Evolutionary conservation across 30 jellyfish, hydroid and myxozoan genomes (phyloP).

Genomic region (Aurelia aurita complex sp. Pacific): DNA sequence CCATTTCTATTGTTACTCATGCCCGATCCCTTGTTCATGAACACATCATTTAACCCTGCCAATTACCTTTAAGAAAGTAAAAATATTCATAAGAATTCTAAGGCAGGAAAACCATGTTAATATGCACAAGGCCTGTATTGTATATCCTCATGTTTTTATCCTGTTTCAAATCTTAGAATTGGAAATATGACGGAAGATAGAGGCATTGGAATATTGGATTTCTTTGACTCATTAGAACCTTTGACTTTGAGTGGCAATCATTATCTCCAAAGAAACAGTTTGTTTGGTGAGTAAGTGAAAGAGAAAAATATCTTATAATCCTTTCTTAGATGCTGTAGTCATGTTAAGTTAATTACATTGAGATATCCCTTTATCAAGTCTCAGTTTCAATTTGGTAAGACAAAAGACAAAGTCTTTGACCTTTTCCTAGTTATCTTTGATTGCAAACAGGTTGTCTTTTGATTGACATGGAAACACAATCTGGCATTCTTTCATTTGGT

Average conservation of each 20-base stretch:
- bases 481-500: too few species aligned
- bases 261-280: conserved; percentile 38
- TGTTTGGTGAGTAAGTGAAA: conserved; percentile 32
- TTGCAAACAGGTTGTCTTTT: neutral
- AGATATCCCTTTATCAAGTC: too few species aligned
- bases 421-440: neutral
- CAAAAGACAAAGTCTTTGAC: too few species aligned
- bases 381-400: too few species aligned
- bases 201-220: conserved; percentile 25
- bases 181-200: neutral
- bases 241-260: conserved; percentile 20
- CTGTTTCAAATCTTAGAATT: conserved; percentile 4
- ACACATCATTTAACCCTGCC: neutral
- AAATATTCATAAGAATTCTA: neutral
- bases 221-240: conserved; percentile 43
- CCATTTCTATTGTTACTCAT: too few species aligned
- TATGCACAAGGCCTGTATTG: neutral
- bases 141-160: neutral
- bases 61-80: too few species aligned
- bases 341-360: too few species aligned
- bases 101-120: too few species aligned
- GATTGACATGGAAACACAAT: neutral
- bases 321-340: too few species aligned
- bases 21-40: too few species aligned
- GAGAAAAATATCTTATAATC: neutral